These are phyloP conservation scores for Brachyrhaphis roseni DNA, from an alignment of 2,797 vertebrate genomes.

Conservation along the genomic window DNA sequence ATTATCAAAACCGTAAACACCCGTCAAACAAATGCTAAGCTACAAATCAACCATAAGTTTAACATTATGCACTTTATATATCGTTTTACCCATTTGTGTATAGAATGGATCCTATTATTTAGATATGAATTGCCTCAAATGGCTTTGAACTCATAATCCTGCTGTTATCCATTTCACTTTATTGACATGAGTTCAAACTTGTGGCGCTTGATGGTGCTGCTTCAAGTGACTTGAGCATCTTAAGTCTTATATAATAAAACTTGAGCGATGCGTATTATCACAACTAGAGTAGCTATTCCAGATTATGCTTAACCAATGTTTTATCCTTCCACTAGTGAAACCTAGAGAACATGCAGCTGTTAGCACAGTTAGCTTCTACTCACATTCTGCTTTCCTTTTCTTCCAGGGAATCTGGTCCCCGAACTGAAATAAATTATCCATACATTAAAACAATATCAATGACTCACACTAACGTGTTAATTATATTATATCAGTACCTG, in stretches of 20 bases:
- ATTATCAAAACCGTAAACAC: neutral
- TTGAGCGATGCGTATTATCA: no score
- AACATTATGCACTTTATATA: neutral
- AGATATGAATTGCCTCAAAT: neutral
- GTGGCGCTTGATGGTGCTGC: neutral
- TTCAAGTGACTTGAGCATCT: neutral
- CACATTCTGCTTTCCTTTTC: constrained; percentile 79
- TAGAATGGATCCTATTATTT: neutral
- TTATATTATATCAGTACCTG: constrained; percentile 42
- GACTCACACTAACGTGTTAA: accelerated
- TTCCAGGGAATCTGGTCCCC: constrained; percentile 76
- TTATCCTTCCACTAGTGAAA: neutral
- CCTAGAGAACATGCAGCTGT: neutral
- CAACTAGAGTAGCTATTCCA: neutral
- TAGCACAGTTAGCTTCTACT: constrained; percentile 50
- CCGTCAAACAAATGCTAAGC: neutral
- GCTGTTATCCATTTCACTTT: neutral
- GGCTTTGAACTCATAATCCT: neutral
- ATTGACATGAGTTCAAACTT: neutral
- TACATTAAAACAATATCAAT: neutral
- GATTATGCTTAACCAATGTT: neutral
- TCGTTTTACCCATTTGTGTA: neutral
- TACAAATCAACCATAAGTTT: neutral
- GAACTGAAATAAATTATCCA: constrained; percentile 44
- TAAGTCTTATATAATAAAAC: neutral